Conservation (phyloP, 2,797 vertebrate species). For the Coregonus ussuriensis region DNA sequence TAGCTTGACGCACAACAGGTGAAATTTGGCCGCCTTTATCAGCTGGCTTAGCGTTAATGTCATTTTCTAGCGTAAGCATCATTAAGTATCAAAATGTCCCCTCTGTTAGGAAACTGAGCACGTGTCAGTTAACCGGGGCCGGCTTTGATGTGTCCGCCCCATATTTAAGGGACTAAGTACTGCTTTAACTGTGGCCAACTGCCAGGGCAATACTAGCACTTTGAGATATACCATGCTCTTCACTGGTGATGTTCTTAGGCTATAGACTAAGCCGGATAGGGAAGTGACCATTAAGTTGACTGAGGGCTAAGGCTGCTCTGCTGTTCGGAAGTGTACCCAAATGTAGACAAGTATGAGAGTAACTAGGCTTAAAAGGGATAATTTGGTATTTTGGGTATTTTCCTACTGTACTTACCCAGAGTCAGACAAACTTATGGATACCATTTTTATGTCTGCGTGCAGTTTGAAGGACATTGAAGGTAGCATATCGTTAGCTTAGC, state of each 20-base stretch:
- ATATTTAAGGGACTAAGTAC: conserved; percentile 66
- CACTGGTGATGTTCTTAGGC: conserved; percentile 52
- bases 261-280: conserved; percentile 62
- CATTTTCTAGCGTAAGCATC: conserved; percentile 56
- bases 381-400: too few species aligned
- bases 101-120: conserved; percentile 49
- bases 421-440: too few species aligned
- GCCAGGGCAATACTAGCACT: conserved; percentile 56
- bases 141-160: conserved; percentile 63
- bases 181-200: conserved; percentile 62
- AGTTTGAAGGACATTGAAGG: too few species aligned
- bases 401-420: too few species aligned
- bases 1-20: conserved; percentile 65
- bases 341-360: background rate
- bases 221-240: conserved; percentile 65
- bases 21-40: conserved; percentile 58
- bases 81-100: conserved; percentile 61
- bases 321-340: conserved; percentile 1
- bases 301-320: conserved; percentile 46
- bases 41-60: conserved; percentile 54
- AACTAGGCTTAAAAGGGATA: background rate
- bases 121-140: conserved; percentile 53
- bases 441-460: too few species aligned
- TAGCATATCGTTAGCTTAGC: too few species aligned
- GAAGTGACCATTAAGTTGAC: conserved; percentile 59